phyloP scores from a whole-genome alignment of 2,797 vertebrate species.

The Siniperca obscura region DNA sequence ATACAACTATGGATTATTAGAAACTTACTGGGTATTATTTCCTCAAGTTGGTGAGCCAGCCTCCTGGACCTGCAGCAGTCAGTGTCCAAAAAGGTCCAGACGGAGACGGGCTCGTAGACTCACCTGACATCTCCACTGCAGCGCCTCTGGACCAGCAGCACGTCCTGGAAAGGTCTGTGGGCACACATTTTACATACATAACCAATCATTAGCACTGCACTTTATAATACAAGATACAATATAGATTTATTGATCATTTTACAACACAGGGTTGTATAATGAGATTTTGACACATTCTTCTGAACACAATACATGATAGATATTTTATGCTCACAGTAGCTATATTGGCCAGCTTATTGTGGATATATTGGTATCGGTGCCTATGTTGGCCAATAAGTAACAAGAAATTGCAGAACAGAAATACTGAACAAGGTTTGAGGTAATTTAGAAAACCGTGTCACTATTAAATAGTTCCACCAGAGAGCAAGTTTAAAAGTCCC shows the following conservation, averaged over 20 bases:
- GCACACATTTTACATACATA: not conserved
- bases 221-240: not conserved
- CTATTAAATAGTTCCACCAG: not conserved
- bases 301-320: not conserved
- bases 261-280: too few relatives aligned
- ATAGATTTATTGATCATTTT: too few relatives aligned
- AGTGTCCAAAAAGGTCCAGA: constrained; percentile 25
- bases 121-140: constrained; percentile 35
- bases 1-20: not conserved
- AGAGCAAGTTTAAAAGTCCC: not conserved
- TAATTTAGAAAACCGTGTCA: not conserved
- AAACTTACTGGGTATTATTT: constrained; percentile 4
- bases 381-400: not conserved
- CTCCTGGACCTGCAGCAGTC: not conserved
- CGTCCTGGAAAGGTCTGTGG: constrained; percentile 89
- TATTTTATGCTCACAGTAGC: not conserved
- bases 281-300: not conserved
- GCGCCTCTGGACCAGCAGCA: constrained; percentile 85
- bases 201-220: not conserved
- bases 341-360: not conserved
- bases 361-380: not conserved
- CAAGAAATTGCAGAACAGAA: not conserved
- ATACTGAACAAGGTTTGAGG: not conserved
- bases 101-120: constrained; percentile 23
- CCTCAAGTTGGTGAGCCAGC: constrained; percentile 23